These are phyloP conservation scores for Eucera pruinosa DNA, from an alignment of 2,888 invertebrate species.

Conservation along the genomic window DNA sequence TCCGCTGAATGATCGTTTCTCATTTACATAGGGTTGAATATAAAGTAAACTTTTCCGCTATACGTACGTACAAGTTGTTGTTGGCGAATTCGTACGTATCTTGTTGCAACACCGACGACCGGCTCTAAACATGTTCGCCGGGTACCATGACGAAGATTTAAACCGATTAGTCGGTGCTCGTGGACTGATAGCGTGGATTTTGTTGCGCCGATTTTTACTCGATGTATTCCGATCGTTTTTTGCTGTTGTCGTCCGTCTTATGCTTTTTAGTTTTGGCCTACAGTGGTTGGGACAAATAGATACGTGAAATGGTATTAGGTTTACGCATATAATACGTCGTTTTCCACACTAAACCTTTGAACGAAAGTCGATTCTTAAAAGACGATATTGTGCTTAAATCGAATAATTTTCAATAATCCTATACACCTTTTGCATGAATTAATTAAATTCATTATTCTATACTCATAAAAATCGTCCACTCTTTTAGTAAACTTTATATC, in stretches of 20 bases:
- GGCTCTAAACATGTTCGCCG: constrained; percentile 13
- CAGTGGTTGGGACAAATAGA: too few relatives aligned
- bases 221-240: not conserved
- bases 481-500: too few relatives aligned
- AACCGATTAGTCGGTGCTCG: constrained; percentile 5
- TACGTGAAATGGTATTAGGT: too few relatives aligned
- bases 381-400: too few relatives aligned
- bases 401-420: too few relatives aligned
- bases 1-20: constrained; percentile 44
- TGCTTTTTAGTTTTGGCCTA: too few relatives aligned
- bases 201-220: constrained; percentile 1
- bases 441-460: too few relatives aligned
- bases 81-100: constrained; percentile 17
- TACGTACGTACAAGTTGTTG: not conserved
- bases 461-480: too few relatives aligned
- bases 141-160: constrained; percentile 3
- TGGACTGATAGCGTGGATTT: not conserved
- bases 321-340: too few relatives aligned
- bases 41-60: constrained; percentile 40
- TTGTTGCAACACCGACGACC: constrained; percentile 17
- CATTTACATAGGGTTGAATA: constrained; percentile 43
- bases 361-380: too few relatives aligned
- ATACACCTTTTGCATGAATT: too few relatives aligned
- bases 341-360: too few relatives aligned
- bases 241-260: not conserved